A percentile compares a stretch with the other conserved stretches of the same genome.
These are phyloP conservation scores for Gallinago stenura DNA, from an alignment of 2,797 vertebrate species.

Conservation along the genomic window DNA sequence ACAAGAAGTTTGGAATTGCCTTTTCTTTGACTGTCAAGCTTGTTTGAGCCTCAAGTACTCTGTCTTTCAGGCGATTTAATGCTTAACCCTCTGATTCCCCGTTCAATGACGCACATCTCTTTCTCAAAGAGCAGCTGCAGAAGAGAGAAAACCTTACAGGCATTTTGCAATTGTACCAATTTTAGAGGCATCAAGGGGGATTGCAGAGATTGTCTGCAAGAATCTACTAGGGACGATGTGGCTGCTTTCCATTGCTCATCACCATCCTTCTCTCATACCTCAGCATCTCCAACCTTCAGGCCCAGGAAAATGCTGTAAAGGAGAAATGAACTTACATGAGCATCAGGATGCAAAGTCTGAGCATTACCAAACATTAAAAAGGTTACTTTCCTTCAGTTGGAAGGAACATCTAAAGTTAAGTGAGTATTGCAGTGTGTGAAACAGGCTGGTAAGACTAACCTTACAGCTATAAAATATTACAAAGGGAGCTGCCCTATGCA, in stretches of 20 bases:
- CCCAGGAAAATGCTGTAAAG: background rate
- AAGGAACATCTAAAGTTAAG: background rate
- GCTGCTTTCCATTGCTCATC: background rate
- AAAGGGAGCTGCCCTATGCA: background rate
- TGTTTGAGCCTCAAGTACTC: background rate
- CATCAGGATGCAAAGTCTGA: background rate
- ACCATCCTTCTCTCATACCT: background rate
- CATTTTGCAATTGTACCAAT: background rate
- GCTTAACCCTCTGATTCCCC: background rate
- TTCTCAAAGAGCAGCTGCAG: background rate
- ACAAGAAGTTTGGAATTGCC: constrained; percentile 26
- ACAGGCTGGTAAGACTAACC: background rate
- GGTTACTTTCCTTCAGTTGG: background rate
- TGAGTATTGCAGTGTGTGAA: background rate
- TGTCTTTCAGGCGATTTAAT: background rate
- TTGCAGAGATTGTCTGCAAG: background rate
- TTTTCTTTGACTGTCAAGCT: background rate
- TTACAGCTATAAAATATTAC: background rate
- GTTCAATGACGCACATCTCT: background rate
- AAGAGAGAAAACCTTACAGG: background rate
- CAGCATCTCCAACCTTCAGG: background rate
- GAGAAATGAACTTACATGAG: background rate
- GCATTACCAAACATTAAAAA: background rate
- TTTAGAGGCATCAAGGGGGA: background rate
- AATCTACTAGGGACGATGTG: background rate